Percentiles rank a stretch among this genome's conserved stretches.
These are phyloP conservation scores for Germaria angustata DNA, from an alignment of 2,888 invertebrate species.

Conservation along the genomic window DNA sequence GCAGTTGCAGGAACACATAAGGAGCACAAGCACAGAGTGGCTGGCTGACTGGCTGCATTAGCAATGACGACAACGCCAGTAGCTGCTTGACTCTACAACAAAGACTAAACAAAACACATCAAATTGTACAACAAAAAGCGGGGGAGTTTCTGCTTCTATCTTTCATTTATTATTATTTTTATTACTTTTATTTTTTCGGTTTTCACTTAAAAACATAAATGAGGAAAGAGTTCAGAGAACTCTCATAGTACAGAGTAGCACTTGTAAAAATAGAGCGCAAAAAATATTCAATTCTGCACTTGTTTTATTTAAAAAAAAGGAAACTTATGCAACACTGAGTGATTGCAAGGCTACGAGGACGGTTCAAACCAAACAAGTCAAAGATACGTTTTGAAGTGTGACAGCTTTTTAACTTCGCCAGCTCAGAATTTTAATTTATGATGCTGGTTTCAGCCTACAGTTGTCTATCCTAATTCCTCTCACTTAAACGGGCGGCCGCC, in stretches of 20 bases:
- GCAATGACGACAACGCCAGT: slow-evolving; percentile 13
- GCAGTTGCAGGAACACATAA: not conserved
- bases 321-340: slow-evolving; percentile 17
- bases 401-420: too few species aligned
- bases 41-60: slow-evolving; percentile 24
- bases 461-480: too few species aligned
- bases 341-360: not conserved
- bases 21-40: too few species aligned
- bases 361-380: not conserved
- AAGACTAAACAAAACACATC: slow-evolving; percentile 37
- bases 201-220: slow-evolving; percentile 5
- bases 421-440: too few species aligned
- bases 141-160: slow-evolving; percentile 41
- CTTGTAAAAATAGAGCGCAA: slow-evolving; percentile 8
- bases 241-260: slow-evolving; percentile 33
- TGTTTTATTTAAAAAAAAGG: slow-evolving; percentile 25
- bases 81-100: slow-evolving; percentile 19
- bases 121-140: slow-evolving; percentile 43
- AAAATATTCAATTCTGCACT: slow-evolving; percentile 47
- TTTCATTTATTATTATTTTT: not conserved
- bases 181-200: not conserved
- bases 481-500: too few species aligned
- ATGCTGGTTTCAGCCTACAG: too few species aligned
- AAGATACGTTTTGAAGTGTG: too few species aligned
- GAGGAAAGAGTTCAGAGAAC: slow-evolving; percentile 62